phyloP scores from a whole-genome alignment of 2,113 vertebrate genomes.

The Gnathonemus longibarbis region DNA sequence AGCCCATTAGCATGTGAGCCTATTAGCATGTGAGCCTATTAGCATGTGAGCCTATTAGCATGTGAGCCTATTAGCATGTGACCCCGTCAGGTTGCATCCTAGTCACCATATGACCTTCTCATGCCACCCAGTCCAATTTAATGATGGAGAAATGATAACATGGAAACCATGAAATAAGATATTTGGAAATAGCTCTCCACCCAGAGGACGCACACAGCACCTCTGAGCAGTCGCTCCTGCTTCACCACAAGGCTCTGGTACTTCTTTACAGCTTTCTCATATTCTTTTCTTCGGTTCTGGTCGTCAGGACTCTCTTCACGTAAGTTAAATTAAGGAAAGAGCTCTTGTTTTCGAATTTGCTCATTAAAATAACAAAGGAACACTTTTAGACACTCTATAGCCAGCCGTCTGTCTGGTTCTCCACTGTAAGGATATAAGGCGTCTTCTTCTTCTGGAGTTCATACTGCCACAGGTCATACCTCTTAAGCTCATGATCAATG shows the following conservation, averaged over 20 bases:
- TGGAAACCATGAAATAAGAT: background rate
- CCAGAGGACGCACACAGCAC: slow-evolving; percentile 43
- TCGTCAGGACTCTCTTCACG: slow-evolving; percentile 80
- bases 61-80: background rate
- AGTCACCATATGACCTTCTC: background rate
- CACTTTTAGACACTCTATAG: background rate
- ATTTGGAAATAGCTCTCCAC: background rate
- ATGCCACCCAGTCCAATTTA: background rate
- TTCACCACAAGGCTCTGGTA: slow-evolving; percentile 85
- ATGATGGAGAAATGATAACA: background rate
- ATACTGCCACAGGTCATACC: slow-evolving; percentile 86
- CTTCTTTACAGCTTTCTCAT: slow-evolving; percentile 85
- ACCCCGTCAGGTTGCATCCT: background rate
- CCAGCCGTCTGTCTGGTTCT: background rate
- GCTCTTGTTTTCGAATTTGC: background rate
- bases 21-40: no score
- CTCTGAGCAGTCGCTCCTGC: slow-evolving; percentile 89
- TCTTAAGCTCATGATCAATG: slow-evolving; percentile 88
- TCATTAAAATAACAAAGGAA: background rate
- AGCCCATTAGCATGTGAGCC: background rate
- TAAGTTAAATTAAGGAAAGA: slow-evolving; percentile 63
- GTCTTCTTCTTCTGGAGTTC: slow-evolving; percentile 88
- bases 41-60: background rate
- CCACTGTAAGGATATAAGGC: slow-evolving; percentile 65
- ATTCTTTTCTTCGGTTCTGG: slow-evolving; percentile 79